Percentiles rank a stretch among this genome's conserved stretches.
phyloP scores from a whole-genome alignment of 2,888 invertebrate species.

The Meta bourneti region DNA sequence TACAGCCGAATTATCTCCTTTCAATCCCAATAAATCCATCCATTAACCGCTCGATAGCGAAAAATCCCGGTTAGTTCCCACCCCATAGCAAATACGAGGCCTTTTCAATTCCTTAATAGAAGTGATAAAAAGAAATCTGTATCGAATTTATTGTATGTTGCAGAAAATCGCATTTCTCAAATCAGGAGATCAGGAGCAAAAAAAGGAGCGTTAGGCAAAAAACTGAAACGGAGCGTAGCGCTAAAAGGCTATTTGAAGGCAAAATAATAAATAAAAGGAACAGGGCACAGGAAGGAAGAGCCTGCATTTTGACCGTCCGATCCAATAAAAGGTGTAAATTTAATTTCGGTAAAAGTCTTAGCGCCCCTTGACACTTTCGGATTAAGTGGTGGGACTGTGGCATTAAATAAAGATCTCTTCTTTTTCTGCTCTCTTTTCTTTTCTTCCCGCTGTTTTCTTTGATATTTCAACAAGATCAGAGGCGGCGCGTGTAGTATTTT shows the following conservation, averaged over 20 bases:
- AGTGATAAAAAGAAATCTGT: neutral
- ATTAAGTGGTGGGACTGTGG: slow-evolving; percentile 48
- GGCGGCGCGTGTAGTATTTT: slow-evolving; percentile 18
- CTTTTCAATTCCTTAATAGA: slow-evolving; percentile 15
- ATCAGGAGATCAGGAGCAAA: neutral
- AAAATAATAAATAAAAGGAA: slow-evolving; percentile 20
- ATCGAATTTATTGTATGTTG: slow-evolving; percentile 11
- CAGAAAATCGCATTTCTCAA: slow-evolving; percentile 25
- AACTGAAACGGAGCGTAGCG: slow-evolving; percentile 33
- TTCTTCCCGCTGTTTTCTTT: slow-evolving; percentile 15
- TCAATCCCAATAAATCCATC: neutral
- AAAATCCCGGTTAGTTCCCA: neutral
- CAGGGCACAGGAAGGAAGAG: neutral
- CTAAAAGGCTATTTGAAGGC: slow-evolving; percentile 36
- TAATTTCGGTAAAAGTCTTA: slow-evolving; percentile 71
- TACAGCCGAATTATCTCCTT: neutral
- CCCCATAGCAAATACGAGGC: neutral
- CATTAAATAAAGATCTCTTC: slow-evolving; percentile 61
- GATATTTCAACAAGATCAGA: slow-evolving; percentile 67
- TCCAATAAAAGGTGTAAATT: slow-evolving; percentile 72
- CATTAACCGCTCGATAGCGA: neutral
- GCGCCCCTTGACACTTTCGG: slow-evolving; percentile 55
- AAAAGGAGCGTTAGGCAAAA: slow-evolving; percentile 1
- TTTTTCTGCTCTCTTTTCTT: slow-evolving; percentile 6
- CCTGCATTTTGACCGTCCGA: slow-evolving; percentile 40